Evolutionary conservation across 1,140 invertebrate species (phyloP), one percentile per base, ranked within the genome.

Genomic region (Hydropsyche tenuis): DNA sequence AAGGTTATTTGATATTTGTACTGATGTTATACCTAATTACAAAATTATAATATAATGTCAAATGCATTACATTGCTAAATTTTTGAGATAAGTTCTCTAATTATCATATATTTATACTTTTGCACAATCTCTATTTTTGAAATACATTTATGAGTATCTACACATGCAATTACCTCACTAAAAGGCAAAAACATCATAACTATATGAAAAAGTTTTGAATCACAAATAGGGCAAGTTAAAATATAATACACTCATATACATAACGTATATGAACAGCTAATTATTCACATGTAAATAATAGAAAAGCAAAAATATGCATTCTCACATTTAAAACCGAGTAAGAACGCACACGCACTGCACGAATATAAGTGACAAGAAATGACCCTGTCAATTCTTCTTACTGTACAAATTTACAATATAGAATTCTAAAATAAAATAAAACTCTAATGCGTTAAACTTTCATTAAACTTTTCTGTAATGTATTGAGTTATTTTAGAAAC

Each of bases 1-100:
- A 77, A 74, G 75, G 75, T 77, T 77, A 66, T 56, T 77, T 71
- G 18, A 62, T 60, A 77, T 77, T 77, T 77, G 76, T 77, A 77
- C 76, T 77, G 73, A 71, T 77, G 76, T 77, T 73, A 60, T 27
- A 60, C 73, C 71, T 68, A 56, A 77, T 48, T 77, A 75, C 51
- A 51, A 73, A 60, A 65, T 72, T 60, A 73, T 48, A 73, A 72
- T 23, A 69, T 51, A 48, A 16, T 23, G n/a, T 69, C 65, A 48
- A 14, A 62, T 22, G 23, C 12, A 16, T 14, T 23, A 23, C 45
- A 69, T 46, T 42, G 12, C 37, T 69, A 65, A 25, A 69, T 48
- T 65, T 65, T 22, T 65, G 23, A 65, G 63, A 65, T 43, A 65
- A 65, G 30, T 45, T 43, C 37, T 65, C 27, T 45, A 60, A 45